Evolutionary conservation across 1,140 invertebrate genomes (phyloP), one percentile per base, ranked within the genome.

Genomic region (Bicyclus anynana): DNA sequence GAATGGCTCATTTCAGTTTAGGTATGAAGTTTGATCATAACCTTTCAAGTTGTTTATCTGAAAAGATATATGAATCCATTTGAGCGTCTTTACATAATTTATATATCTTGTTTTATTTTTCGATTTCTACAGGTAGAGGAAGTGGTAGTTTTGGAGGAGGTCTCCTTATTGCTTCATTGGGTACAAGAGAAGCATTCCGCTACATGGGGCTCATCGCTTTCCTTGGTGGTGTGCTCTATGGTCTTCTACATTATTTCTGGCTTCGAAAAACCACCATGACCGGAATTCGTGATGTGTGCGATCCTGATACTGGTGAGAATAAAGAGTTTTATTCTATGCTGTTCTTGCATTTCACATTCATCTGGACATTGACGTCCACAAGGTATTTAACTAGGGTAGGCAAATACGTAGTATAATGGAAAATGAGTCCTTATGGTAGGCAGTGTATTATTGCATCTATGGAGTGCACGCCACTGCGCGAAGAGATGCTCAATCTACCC

Each of bases 121-220:
- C n/a, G 27, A 47, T 54, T 48, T 62, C 35, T 48, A 14, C 59
- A 92, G 92, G 93, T 35, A 90, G 94, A 70, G 95, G 95, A 21
- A 94, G 93, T 72, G 95, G 95, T 21, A 94, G 94, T 73, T 95
- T 95, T 63, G 89, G 93, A n/a, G 95, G 95, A 40, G 95, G 95
- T 18, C 89, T 94, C 17, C 89, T 96, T 5, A 95, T 96, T 48
- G 93, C 92, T 2, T 90, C 91, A 33, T 90, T 93, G 46, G 94
- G 94, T 2, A 94, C 94, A 18, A 81, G 94, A 29, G 90, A 93
- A 69, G 92, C 94, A 0, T 96, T 95, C 74, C 90, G 93, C 13
- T 91, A 94, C 52, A 95, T 96, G 92, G 95, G 94, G 0, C 72
- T 94, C 5, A 81, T 93, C 23, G 92, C 94, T 0, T 92, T 93